Percentiles rank a stretch among this genome's conserved stretches.
Evolutionary conservation across 2,888 invertebrate genomes (phyloP).

Genomic region (Dioctria rufipes): DNA sequence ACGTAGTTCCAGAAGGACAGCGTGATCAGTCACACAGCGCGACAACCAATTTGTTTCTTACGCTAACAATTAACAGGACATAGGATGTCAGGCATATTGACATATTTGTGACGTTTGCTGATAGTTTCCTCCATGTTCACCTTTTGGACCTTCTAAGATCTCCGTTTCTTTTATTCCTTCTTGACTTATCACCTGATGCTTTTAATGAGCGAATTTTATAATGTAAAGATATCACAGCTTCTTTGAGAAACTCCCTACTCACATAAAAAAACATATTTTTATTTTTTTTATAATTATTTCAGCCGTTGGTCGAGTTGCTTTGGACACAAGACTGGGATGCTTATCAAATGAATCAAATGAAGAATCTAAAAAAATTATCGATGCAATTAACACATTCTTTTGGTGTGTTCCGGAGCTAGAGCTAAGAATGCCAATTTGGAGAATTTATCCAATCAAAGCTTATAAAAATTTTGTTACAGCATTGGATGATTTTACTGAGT

Average conservation of each 20-base stretch:
- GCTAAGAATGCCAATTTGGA: constrained; percentile 83
- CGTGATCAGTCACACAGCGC: no score
- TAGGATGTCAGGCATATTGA: no score
- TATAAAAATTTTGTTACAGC: constrained; percentile 81
- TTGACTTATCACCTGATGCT: no score
- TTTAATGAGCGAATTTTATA: no score
- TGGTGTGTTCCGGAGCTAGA: constrained; percentile 84
- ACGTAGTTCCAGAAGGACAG: no score
- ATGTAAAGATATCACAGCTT: no score
- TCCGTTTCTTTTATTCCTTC: no score
- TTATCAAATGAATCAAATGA: constrained; percentile 74
- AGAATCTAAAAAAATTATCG: constrained; percentile 83
- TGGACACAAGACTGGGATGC: constrained; percentile 86
- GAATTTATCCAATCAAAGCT: constrained; percentile 79
- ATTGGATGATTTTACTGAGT: constrained; percentile 82
- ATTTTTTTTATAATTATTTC: constrained; percentile 60
- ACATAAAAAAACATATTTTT: background rate
- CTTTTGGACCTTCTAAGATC: no score
- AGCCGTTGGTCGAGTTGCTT: constrained; percentile 87
- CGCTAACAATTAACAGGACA: no score
- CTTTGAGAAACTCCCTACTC: background rate
- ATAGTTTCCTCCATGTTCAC: no score
- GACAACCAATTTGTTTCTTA: no score
- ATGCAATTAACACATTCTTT: constrained; percentile 83
- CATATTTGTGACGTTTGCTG: no score